These are phyloP conservation scores for Eupithecia tripunctaria DNA, from an alignment of 2,888 invertebrate species.

Conservation along the genomic window DNA sequence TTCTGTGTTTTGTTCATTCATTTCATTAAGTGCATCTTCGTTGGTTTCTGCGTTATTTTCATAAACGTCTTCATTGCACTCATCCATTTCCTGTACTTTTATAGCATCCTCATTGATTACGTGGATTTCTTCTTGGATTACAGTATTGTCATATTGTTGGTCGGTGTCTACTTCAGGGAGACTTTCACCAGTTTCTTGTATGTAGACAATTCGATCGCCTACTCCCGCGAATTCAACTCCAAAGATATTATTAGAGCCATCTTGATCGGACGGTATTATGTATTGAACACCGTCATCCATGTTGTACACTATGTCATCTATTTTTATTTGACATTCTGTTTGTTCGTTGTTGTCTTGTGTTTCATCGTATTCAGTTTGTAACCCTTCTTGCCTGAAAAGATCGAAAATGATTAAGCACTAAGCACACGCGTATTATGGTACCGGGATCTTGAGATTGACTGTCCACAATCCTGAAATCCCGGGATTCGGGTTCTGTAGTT, in stretches of 20 bases:
- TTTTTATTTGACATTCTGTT: slow-evolving; percentile 20
- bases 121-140: slow-evolving; percentile 1
- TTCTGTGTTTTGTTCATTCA: not conserved
- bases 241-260: not conserved
- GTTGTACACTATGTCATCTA: slow-evolving; percentile 25
- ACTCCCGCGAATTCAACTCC: not conserved
- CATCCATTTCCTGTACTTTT: not conserved
- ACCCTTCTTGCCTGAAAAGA: slow-evolving; percentile 15
- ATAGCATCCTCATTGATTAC: not conserved
- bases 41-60: not conserved
- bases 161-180: not conserved
- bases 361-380: not conserved
- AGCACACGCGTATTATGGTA: too few species aligned
- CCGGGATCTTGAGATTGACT: too few species aligned
- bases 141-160: not conserved
- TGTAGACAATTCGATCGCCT: slow-evolving; percentile 12
- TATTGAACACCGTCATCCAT: slow-evolving; percentile 27
- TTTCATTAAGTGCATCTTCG: not conserved
- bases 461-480: too few species aligned
- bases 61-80: not conserved
- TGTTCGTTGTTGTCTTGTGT: slow-evolving; percentile 14
- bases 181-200: not conserved
- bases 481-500: not conserved
- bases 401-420: not conserved
- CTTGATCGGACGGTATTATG: slow-evolving; percentile 21